Percentiles rank a stretch among this genome's conserved stretches.
These are phyloP conservation scores for Glaucidium brasilianum DNA, from an alignment of 2,113 vertebrate genomes.

Conservation along the genomic window DNA sequence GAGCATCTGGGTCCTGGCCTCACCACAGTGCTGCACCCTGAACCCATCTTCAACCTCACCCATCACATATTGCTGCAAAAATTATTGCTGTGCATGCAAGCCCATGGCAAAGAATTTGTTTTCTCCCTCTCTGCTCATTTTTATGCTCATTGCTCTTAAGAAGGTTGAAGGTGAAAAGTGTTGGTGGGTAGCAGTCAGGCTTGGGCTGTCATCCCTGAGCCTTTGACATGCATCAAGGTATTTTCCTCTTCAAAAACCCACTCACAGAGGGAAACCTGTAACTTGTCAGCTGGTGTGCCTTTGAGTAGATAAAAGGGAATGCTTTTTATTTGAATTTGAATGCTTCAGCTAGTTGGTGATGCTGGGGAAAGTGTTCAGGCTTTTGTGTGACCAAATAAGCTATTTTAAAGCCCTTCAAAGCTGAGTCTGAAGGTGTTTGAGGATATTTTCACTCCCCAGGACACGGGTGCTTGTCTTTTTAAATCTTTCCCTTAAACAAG, in stretches of 20 bases:
- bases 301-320: background rate
- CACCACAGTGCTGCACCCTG: background rate
- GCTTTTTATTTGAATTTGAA: slow-evolving; percentile 18
- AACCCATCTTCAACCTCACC: background rate
- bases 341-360: background rate
- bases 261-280: background rate
- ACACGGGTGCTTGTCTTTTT: background rate
- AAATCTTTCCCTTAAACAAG: background rate
- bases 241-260: background rate
- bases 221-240: background rate
- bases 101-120: background rate
- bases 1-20: background rate
- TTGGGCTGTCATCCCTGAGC: background rate
- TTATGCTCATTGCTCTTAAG: background rate
- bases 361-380: background rate
- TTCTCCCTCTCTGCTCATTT: background rate
- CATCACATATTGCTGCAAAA: background rate
- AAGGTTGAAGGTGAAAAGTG: background rate
- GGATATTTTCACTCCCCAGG: background rate
- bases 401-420: background rate
- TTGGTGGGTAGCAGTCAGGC: background rate
- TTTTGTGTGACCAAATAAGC: background rate
- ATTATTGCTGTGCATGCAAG: background rate
- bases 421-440: background rate
- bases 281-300: background rate